These are phyloP conservation scores for Seriola rivoliana DNA, from an alignment of 2,113 vertebrate species.

Conservation along the genomic window DNA sequence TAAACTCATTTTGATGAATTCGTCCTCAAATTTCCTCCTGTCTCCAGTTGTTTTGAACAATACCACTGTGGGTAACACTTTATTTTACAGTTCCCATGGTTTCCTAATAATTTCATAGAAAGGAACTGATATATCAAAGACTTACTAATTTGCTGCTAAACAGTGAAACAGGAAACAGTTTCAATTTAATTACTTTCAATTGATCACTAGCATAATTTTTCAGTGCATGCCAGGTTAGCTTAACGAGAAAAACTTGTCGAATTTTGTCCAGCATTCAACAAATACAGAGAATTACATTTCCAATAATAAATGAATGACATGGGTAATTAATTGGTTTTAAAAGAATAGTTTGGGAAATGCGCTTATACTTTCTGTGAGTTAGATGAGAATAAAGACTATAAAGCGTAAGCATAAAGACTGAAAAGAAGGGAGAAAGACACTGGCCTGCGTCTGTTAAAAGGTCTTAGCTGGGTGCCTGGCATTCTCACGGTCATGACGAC, in stretches of 20 bases:
- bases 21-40: background rate
- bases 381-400: background rate
- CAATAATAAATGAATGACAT: background rate
- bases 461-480: no score
- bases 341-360: no score
- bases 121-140: background rate
- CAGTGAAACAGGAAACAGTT: background rate
- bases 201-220: no score
- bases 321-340: no score
- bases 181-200: background rate
- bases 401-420: no score
- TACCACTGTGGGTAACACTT: no score
- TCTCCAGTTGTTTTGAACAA: background rate
- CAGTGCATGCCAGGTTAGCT: background rate
- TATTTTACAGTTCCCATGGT: background rate
- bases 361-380: background rate
- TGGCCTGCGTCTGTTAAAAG: no score
- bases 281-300: background rate
- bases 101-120: background rate
- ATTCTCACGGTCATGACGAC: background rate
- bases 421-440: no score
- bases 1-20: background rate
- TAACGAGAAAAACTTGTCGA: background rate
- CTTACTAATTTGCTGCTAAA: background rate
- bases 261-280: background rate